A percentile compares a stretch with the other conserved stretches of the same genome.
Conservation (phyloP, 2,888 invertebrate genomes). For the Carcina quercana region DNA sequence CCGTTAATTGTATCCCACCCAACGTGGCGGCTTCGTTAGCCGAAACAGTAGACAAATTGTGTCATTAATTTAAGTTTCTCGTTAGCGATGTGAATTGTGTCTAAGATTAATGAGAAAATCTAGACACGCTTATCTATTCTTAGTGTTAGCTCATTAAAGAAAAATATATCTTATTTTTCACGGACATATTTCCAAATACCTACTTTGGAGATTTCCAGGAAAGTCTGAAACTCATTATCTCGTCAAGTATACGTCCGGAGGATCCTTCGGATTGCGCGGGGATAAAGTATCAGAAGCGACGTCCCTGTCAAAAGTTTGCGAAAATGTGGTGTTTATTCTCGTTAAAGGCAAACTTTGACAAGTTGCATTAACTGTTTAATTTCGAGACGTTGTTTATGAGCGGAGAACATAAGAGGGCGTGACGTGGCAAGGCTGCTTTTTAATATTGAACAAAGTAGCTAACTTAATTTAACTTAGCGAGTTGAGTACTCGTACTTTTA, state of each 20-base stretch:
- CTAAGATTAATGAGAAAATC: conserved; percentile 5
- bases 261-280: conserved; percentile 8
- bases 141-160: too few species aligned
- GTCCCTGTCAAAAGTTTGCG: conserved; percentile 10
- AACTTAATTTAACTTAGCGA: too few species aligned
- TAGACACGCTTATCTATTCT: too few species aligned
- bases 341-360: conserved; percentile 19
- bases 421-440: background rate
- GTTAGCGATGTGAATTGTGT: conserved; percentile 8
- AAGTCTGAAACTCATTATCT: conserved; percentile 10
- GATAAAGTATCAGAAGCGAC: conserved; percentile 12
- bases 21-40: conserved; percentile 43
- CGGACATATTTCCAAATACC: too few species aligned
- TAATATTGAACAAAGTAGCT: too few species aligned
- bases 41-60: conserved; percentile 38
- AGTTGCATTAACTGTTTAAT: conserved; percentile 20
- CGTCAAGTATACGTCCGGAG: conserved; percentile 13
- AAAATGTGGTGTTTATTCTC: conserved; percentile 11
- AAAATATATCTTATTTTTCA: too few species aligned
- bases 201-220: background rate
- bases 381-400: conserved; percentile 5
- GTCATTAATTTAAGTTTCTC: conserved; percentile 33
- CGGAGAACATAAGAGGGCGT: too few species aligned
- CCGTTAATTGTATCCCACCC: conserved; percentile 47
- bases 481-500: too few species aligned